phyloP scores from a whole-genome alignment of 1,140 invertebrate genomes.

The Bombus pascuorum region DNA sequence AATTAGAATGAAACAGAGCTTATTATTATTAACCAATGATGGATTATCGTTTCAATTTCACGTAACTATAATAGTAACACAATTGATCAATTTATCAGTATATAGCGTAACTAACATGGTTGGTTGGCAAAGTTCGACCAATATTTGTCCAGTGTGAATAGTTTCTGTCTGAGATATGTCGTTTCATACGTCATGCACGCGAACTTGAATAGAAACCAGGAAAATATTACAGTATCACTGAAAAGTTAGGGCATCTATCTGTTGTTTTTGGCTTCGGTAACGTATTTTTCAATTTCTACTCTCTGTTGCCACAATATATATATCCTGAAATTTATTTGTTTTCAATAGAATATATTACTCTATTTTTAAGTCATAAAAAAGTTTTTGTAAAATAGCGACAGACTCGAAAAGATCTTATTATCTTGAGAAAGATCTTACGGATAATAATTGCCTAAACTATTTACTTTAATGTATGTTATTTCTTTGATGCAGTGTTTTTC shows the following conservation, averaged over 20 bases:
- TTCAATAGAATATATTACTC: too few species aligned
- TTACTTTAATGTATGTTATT: not conserved
- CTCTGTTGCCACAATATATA: too few species aligned
- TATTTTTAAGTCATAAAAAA: too few species aligned
- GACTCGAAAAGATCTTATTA: too few species aligned
- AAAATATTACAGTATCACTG: not conserved
- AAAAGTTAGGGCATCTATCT: not conserved
- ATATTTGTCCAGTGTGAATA: not conserved
- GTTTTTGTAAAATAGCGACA: too few species aligned
- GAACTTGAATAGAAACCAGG: not conserved
- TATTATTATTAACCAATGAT: not conserved
- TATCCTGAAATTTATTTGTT: too few species aligned
- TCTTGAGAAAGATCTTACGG: too few species aligned
- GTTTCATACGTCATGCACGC: not conserved
- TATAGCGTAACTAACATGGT: not conserved
- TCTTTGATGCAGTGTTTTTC: not conserved
- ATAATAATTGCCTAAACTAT: not conserved
- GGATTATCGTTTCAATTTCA: not conserved
- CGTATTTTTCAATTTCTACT: not conserved
- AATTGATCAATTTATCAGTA: conserved; percentile 5
- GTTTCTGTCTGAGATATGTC: not conserved
- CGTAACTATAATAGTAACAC: not conserved
- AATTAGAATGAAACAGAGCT: not conserved
- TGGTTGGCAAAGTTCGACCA: not conserved
- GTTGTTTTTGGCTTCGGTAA: not conserved